A percentile compares a stretch with the other conserved stretches of the same genome.
Conservation (phyloP, 2,113 vertebrate genomes). For the Corythoichthys haematopterus region DNA sequence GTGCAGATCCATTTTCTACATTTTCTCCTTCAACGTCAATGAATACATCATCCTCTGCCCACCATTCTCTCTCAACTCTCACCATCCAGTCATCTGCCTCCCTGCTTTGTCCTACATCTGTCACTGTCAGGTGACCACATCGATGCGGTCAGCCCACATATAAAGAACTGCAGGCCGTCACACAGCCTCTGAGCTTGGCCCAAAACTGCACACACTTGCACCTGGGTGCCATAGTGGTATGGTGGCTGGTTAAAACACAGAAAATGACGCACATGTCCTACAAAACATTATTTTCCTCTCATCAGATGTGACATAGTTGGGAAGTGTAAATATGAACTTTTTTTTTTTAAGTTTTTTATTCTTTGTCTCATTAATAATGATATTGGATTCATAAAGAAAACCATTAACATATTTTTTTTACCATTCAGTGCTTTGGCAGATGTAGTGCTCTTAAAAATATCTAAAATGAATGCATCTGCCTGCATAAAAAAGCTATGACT, state of each 20-base stretch:
- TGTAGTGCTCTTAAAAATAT: not conserved
- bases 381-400: constrained; percentile 7
- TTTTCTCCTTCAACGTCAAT: constrained; percentile 33
- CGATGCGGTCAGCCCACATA: constrained; percentile 23
- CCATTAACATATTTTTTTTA: not conserved
- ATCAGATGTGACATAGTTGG: not conserved
- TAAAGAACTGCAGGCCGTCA: constrained; percentile 10
- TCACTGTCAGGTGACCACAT: constrained; percentile 50
- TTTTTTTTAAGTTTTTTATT: not conserved
- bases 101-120: constrained; percentile 31
- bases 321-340: not conserved
- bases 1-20: constrained; percentile 27
- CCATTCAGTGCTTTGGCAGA: not conserved
- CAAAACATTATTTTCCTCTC: not conserved
- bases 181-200: constrained; percentile 14
- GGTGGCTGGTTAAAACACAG: constrained; percentile 11
- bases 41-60: constrained; percentile 38
- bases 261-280: constrained; percentile 22
- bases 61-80: constrained; percentile 8
- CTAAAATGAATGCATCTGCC: constrained; percentile 2
- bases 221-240: constrained; percentile 1
- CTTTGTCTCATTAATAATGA: not conserved
- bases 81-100: constrained; percentile 9
- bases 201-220: constrained; percentile 14
- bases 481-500: not conserved